phyloP scores from a whole-genome alignment of 2,888 invertebrate genomes.

The Dorcus hopei region DNA sequence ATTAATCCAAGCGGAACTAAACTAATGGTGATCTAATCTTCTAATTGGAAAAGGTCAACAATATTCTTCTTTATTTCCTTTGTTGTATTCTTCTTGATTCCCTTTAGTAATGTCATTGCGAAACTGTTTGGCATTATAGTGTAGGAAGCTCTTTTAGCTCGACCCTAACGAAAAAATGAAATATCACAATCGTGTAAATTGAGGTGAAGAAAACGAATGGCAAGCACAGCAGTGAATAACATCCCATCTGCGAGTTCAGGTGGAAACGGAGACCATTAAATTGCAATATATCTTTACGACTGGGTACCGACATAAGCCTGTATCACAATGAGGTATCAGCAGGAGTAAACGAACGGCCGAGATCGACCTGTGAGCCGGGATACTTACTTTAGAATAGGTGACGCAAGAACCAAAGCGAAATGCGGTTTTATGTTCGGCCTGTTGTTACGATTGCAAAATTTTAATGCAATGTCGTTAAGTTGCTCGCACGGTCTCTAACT shows the following conservation, averaged over 20 bases:
- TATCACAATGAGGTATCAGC: constrained; percentile 27
- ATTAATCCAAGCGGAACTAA: too few species aligned
- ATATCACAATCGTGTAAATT: too few species aligned
- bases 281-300: constrained; percentile 42
- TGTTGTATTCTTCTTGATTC: too few species aligned
- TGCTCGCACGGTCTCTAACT: constrained; percentile 31
- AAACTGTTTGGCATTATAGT: too few species aligned
- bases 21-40: too few species aligned
- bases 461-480: constrained; percentile 42
- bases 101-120: too few species aligned
- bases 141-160: too few species aligned
- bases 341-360: constrained; percentile 8
- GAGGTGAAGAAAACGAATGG: too few species aligned
- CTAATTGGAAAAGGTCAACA: too few species aligned
- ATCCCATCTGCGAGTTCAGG: constrained; percentile 33
- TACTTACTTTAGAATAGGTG: constrained; percentile 6
- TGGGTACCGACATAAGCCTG: constrained; percentile 25
- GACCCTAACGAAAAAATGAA: too few species aligned
- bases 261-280: constrained; percentile 43
- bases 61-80: too few species aligned
- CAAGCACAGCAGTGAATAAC: too few species aligned
- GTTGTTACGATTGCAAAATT: constrained; percentile 42
- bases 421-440: constrained; percentile 26
- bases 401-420: constrained; percentile 15
- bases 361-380: constrained; percentile 7